These are phyloP conservation scores for Microctonus hyperodae DNA, from an alignment of 2,888 invertebrate species.

Conservation along the genomic window DNA sequence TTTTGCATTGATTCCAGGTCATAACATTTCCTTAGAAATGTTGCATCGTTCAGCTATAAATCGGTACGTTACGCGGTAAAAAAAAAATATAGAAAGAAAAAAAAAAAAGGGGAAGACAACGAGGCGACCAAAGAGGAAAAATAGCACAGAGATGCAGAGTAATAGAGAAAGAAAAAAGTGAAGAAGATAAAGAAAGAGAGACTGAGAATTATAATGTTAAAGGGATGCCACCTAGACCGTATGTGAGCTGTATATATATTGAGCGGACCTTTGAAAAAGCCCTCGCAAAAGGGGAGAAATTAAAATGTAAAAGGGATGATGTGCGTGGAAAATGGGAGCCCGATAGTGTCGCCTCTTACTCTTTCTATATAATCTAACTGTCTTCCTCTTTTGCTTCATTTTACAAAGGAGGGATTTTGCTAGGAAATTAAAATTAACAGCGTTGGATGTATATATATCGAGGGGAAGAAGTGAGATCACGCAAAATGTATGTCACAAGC, in stretches of 20 bases:
- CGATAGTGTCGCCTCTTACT: slow-evolving; percentile 26
- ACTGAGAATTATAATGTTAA: slow-evolving; percentile 60
- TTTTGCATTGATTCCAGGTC: slow-evolving; percentile 57
- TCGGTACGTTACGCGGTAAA: slow-evolving; percentile 53
- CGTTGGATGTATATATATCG: slow-evolving; percentile 40
- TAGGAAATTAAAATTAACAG: slow-evolving; percentile 60
- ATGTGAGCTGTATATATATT: slow-evolving; percentile 8
- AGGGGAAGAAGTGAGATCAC: slow-evolving; percentile 34
- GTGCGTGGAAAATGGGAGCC: slow-evolving; percentile 58
- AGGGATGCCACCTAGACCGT: slow-evolving; percentile 57
- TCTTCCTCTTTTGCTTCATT: slow-evolving; percentile 37
- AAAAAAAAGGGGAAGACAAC: slow-evolving; percentile 32
- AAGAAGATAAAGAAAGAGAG: slow-evolving; percentile 29
- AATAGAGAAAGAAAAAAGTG: too few relatives aligned
- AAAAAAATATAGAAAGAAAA: slow-evolving; percentile 8
- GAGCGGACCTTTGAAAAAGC: slow-evolving; percentile 53
- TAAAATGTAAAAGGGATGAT: slow-evolving; percentile 63
- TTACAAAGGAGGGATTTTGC: slow-evolving; percentile 55
- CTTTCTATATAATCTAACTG: slow-evolving; percentile 27
- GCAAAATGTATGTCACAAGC: background rate
- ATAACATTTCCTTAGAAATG: slow-evolving; percentile 59
- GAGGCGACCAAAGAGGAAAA: slow-evolving; percentile 30
- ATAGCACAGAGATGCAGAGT: slow-evolving; percentile 31
- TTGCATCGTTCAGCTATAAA: slow-evolving; percentile 52
- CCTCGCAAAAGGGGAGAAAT: slow-evolving; percentile 60